phyloP scores from a whole-genome alignment of 2,113 vertebrate genomes.

The Platycercus adscitus region DNA sequence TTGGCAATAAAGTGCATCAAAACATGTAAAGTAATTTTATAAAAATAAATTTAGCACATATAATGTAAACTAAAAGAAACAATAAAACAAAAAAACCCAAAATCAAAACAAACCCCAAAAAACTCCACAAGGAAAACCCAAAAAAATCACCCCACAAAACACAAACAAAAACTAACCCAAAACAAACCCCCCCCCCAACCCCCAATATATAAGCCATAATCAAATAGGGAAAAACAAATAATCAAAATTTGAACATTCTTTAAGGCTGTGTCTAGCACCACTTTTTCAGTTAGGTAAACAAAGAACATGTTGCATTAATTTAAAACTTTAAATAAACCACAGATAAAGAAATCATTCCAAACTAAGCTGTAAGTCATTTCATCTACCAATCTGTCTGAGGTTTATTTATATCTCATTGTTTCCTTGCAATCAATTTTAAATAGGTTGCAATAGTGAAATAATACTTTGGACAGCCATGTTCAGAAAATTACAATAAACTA shows the following conservation, averaged over 20 bases:
- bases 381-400: neutral
- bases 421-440: neutral
- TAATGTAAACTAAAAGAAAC: neutral
- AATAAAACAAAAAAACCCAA: neutral
- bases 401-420: neutral
- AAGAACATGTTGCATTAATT: neutral
- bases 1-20: neutral
- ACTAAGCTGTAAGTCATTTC: neutral
- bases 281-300: neutral
- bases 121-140: no score
- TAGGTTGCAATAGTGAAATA: neutral
- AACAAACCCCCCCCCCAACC: neutral
- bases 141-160: neutral
- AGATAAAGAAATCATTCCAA: neutral
- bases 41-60: neutral
- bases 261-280: neutral
- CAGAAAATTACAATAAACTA: neutral
- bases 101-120: neutral
- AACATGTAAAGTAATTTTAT: neutral
- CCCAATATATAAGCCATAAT: neutral
- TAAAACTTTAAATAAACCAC: neutral
- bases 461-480: neutral
- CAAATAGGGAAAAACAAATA: neutral
- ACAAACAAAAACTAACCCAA: neutral
- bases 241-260: neutral